phyloP scores from a whole-genome alignment of 2,888 invertebrate genomes.

The Ypsolopha sequella region DNA sequence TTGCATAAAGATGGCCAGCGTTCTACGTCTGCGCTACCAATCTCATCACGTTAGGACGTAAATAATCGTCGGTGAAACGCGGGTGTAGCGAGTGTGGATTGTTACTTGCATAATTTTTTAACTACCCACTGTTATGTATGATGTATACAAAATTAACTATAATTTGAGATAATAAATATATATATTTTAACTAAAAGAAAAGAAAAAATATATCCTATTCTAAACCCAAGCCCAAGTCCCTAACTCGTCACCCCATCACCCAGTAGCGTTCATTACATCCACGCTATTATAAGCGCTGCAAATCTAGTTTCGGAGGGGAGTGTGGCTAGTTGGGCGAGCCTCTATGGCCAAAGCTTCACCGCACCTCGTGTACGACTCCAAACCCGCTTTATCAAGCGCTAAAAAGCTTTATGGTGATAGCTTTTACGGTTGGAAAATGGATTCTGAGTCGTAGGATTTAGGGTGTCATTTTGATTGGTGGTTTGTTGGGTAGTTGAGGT shows the following conservation, averaged over 20 bases:
- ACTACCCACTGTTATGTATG: too few species aligned
- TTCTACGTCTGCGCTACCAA: too few species aligned
- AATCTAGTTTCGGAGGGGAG: conserved; percentile 65
- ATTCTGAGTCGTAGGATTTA: neutral
- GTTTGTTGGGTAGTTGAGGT: conserved; percentile 6
- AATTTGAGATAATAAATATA: too few species aligned
- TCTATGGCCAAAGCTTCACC: conserved; percentile 68
- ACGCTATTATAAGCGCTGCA: conserved; percentile 64
- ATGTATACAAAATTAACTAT: too few species aligned
- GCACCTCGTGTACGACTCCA: conserved; percentile 52
- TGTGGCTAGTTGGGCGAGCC: conserved; percentile 68
- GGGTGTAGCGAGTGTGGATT: too few species aligned
- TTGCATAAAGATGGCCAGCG: too few species aligned
- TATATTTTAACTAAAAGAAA: neutral
- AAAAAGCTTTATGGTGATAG: conserved; percentile 3
- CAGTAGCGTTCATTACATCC: conserved; percentile 46
- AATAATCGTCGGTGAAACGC: too few species aligned
- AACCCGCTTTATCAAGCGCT: conserved; percentile 13
- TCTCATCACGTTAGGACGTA: too few species aligned
- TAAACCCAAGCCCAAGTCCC: conserved; percentile 7
- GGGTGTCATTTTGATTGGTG: conserved; percentile 11
- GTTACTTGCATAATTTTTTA: too few species aligned
- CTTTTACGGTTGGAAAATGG: neutral
- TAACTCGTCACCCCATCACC: conserved; percentile 39
- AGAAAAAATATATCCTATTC: conserved; percentile 4